Conservation (phyloP, 1,140 invertebrate genomes). For the Drosophila ogumai region DNA sequence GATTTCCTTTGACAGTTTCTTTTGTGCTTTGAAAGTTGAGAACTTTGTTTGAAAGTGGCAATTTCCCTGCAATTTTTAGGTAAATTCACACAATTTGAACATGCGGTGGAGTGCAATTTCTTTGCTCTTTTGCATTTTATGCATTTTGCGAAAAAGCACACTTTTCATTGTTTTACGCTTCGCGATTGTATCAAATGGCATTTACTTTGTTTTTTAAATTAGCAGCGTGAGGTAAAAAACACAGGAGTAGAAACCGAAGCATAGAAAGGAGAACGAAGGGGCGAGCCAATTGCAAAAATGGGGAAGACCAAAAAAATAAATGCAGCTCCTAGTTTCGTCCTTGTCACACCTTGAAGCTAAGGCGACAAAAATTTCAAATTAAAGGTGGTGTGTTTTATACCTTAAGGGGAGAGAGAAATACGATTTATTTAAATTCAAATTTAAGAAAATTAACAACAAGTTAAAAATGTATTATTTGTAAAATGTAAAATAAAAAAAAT, state of each 20-base stretch:
- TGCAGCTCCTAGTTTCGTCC: constrained; percentile 27
- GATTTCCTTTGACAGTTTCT: constrained; percentile 31
- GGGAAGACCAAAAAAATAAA: constrained; percentile 27
- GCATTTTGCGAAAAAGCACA: constrained; percentile 39
- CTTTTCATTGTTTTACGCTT: constrained; percentile 49
- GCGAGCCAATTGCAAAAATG: constrained; percentile 29
- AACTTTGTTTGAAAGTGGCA: constrained; percentile 26
- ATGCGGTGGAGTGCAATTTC: constrained; percentile 71
- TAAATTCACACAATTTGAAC: constrained; percentile 59
- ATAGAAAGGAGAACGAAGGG: neutral
- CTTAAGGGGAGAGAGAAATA: neutral
- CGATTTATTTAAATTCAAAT: neutral
- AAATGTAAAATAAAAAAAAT: too few relatives aligned
- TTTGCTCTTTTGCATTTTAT: constrained; percentile 52
- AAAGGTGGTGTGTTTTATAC: neutral
- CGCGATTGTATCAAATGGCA: constrained; percentile 19
- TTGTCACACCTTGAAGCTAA: constrained; percentile 18
- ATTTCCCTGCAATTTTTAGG: constrained; percentile 24
- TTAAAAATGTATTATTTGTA: too few relatives aligned
- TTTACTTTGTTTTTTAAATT: constrained; percentile 51
- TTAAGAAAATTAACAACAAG: too few relatives aligned
- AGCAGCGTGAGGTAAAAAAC: constrained; percentile 17
- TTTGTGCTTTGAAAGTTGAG: constrained; percentile 15
- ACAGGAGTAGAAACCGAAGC: constrained; percentile 6
- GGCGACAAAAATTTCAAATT: constrained; percentile 19